Conservation (phyloP, 2,113 vertebrate species). For the Charadrius vociferus region DNA sequence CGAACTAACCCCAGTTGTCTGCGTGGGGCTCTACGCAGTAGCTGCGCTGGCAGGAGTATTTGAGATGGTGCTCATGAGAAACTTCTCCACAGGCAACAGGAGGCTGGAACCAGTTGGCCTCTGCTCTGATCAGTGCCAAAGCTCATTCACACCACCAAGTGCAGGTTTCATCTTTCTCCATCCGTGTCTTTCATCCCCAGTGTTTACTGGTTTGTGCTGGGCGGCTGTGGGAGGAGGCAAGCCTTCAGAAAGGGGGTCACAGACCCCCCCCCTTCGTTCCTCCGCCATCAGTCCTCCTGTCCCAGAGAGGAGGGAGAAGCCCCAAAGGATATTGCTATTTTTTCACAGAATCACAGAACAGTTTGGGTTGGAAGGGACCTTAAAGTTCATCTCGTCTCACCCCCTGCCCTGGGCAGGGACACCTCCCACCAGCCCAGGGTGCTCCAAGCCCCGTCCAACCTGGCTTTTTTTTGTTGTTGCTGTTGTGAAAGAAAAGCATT, state of each 20-base stretch:
- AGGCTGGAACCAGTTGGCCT: background rate
- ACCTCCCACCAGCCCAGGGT: background rate
- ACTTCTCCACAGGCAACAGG: background rate
- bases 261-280: background rate
- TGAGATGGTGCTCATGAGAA: background rate
- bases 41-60: background rate
- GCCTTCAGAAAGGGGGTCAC: rapidly evolving
- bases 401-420: background rate
- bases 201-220: background rate
- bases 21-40: background rate
- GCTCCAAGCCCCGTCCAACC: background rate
- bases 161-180: background rate
- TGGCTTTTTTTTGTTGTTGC: background rate
- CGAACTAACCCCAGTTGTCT: too few relatives aligned
- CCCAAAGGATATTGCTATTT: background rate
- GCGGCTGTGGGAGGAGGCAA: background rate
- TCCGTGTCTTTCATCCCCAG: rapidly evolving
- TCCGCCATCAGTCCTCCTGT: background rate
- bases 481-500: background rate
- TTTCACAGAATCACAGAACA: background rate
- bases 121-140: background rate
- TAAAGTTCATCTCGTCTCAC: background rate
- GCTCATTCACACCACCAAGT: background rate
- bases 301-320: background rate
- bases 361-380: background rate